phyloP scores from a whole-genome alignment of 2,113 vertebrate species.

The Ptyas mucosa region DNA sequence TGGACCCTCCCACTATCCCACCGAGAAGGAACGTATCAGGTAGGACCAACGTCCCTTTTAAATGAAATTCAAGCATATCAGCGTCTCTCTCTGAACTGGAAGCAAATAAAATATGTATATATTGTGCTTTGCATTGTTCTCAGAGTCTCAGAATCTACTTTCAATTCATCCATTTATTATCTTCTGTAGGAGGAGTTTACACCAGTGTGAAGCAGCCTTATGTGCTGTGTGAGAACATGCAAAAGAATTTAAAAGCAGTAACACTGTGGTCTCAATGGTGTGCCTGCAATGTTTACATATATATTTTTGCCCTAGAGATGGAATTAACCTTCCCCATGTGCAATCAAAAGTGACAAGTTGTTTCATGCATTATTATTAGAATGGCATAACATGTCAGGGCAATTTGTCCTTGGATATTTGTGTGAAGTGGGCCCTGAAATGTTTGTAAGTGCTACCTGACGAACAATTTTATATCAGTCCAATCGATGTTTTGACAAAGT shows the following conservation, averaged over 20 bases:
- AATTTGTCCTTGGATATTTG: slow-evolving; percentile 1
- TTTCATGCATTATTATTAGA: slow-evolving; percentile 8
- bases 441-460: background rate
- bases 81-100: background rate
- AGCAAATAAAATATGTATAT: background rate
- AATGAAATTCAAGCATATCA: slow-evolving; percentile 5
- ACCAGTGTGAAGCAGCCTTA: background rate
- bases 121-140: background rate
- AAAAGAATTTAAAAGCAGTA: background rate
- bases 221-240: background rate
- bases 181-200: background rate
- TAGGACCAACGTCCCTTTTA: background rate
- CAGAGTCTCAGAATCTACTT: background rate
- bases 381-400: background rate
- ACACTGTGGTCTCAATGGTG: background rate
- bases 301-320: background rate
- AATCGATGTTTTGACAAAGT: background rate
- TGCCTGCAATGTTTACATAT: background rate
- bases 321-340: background rate
- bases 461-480: background rate
- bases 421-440: background rate
- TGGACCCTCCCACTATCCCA: too few species aligned
- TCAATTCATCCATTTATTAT: background rate
- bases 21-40: too few species aligned
- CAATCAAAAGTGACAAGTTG: background rate